Evolutionary conservation across 2,888 invertebrate genomes (phyloP).

Genomic region (Cephus spinipes): DNA sequence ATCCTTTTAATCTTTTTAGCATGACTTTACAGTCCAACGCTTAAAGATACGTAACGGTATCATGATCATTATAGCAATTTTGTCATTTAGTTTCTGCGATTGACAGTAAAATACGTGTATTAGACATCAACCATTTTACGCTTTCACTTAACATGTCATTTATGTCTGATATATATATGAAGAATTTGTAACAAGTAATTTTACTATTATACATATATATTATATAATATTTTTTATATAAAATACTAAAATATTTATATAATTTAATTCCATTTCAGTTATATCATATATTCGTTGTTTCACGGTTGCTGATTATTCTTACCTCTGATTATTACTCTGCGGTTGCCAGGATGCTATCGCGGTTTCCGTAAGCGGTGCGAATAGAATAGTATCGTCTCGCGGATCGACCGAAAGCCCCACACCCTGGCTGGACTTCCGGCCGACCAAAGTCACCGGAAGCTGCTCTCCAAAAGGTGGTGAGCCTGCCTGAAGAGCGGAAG

Average conservation of each 20-base stretch:
- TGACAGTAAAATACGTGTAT: not conserved
- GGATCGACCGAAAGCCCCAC: conserved; percentile 80
- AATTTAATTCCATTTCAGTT: not conserved
- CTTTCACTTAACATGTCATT: not conserved
- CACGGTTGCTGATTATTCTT: conserved; percentile 32
- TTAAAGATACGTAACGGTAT: not conserved
- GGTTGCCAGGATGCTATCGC: conserved; percentile 87
- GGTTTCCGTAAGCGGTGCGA: conserved; percentile 84
- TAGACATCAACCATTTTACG: not conserved
- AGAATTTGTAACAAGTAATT: conserved; percentile 1
- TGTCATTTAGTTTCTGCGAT: not conserved
- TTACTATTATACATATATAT: not conserved
- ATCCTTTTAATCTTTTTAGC: not conserved
- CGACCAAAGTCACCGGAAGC: conserved; percentile 81
- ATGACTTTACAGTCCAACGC: not conserved
- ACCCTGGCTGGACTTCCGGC: conserved; percentile 87
- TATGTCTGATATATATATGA: not conserved
- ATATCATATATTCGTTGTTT: not conserved
- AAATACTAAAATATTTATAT: not conserved
- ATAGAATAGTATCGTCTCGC: conserved; percentile 79
- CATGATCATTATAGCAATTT: not conserved
- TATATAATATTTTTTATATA: too few relatives aligned
- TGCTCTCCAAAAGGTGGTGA: conserved; percentile 78
- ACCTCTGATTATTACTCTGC: conserved; percentile 78
- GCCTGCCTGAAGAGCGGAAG: conserved; percentile 78